Base-by-base conservation (phyloP, 2,888 invertebrate genomes). In the Gandaritis pyraliata region DNA sequence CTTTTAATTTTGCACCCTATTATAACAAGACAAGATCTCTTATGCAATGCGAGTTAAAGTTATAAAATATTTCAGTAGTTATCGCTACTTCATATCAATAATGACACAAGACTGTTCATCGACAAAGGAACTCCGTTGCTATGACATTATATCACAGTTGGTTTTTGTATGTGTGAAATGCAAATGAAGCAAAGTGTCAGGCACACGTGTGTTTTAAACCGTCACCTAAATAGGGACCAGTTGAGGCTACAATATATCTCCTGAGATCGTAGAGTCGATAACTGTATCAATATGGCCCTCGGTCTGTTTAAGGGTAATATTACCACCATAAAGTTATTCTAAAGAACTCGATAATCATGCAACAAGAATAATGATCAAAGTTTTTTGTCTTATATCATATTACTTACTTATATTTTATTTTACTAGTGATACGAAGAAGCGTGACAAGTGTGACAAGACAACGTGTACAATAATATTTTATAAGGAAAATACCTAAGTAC, bases 161-260 rank as follows among this genome's bases (percentile, higher is more conserved):
- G 68, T 65, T 75, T 74, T 85, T 6, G 65, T n/a, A 23, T 75
- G 62, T 30, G 59, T 23, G 13, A 72, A 70, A 70, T 68, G 72
- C 69, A 72, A 77, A 73, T 74, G 68, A 62, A 74, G 77, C 81
- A 78, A 74, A 82, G 85, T 85, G 82, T 83, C 77, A 78, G 76
- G 82, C 86, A 88, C 89, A 90, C 90, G 90, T 90, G 90, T 83
- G 88, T 85, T 84, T 82, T 76, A 53, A 82, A 86, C 78, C 85
- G 84, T 87, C 87, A 85, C 83, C 88, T 84, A 86, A 89, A 87
- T 86, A 85, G 85, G 85, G 83, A 83, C 87, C 85, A 84, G 84
- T 86, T 82, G 77, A 74, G 81, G 77, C 75, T 74, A 78, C 75
- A 78, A 76, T 79, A 80, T 81, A 83, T 82, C 80, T 86, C 81